Evolutionary conservation across 2,888 invertebrate genomes (phyloP).

Genomic region (Cecidostiba fungosa): DNA sequence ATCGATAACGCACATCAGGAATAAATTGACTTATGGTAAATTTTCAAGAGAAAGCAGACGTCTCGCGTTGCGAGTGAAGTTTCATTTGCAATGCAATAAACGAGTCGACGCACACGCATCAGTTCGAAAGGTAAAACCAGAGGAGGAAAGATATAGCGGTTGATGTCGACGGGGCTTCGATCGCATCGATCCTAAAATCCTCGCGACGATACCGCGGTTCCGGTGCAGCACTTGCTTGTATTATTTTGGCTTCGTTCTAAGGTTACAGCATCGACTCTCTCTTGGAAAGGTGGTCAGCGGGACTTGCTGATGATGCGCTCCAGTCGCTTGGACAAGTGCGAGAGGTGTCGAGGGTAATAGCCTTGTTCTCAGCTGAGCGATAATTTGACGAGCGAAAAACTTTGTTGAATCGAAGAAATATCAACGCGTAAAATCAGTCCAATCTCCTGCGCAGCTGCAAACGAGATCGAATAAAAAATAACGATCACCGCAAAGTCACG

Average conservation of each 20-base stretch:
- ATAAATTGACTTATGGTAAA: too few species aligned
- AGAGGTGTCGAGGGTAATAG: background rate
- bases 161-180: slow-evolving; percentile 56
- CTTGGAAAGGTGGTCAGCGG: slow-evolving; percentile 70
- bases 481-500: too few species aligned
- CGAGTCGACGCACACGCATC: background rate
- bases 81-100: background rate
- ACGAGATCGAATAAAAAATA: too few species aligned
- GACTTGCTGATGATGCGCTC: slow-evolving; percentile 63
- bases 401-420: too few species aligned
- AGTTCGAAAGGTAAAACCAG: background rate
- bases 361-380: too few species aligned
- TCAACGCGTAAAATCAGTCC: too few species aligned
- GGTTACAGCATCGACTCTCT: slow-evolving; percentile 67
- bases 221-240: slow-evolving; percentile 66
- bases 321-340: slow-evolving; percentile 60
- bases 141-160: background rate
- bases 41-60: background rate
- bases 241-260: slow-evolving; percentile 73
- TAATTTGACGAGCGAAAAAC: too few species aligned
- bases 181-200: slow-evolving; percentile 66
- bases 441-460: background rate
- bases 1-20: too few species aligned
- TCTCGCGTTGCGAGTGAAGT: background rate
- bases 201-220: slow-evolving; percentile 69